Percentiles rank a stretch among this genome's conserved stretches.
Conservation (phyloP, 1,140 invertebrate genomes). For the Panulirus ornatus region DNA sequence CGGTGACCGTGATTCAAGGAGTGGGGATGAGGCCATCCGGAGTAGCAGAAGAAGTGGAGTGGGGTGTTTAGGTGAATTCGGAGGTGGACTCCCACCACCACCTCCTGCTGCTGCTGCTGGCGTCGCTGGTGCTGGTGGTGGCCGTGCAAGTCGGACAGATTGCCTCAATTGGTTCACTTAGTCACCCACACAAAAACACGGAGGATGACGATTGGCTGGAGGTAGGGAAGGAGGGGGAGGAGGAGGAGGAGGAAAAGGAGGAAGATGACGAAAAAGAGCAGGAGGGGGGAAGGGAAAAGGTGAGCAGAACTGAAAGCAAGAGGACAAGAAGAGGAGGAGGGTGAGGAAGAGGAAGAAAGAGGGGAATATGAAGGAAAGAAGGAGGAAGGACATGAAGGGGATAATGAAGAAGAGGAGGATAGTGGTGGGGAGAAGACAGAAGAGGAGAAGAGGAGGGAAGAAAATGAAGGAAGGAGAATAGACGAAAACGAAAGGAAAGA, state of each 20-base stretch:
- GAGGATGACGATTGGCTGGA: slow-evolving; percentile 21
- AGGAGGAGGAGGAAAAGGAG: slow-evolving; percentile 2
- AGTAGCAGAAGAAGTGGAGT: background rate
- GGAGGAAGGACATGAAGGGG: background rate
- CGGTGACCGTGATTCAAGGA: slow-evolving; percentile 6
- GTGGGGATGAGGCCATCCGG: no score
- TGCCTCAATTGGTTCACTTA: slow-evolving; percentile 64
- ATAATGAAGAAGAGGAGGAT: background rate
- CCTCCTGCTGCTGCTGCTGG: no score
- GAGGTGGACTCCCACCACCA: no score
- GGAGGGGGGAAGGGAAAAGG: background rate
- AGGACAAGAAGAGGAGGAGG: background rate
- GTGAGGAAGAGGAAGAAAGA: background rate
- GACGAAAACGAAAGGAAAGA: background rate
- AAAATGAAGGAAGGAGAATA: no score
- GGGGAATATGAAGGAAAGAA: background rate
- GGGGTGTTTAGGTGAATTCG: background rate
- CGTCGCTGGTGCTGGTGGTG: slow-evolving; percentile 33
- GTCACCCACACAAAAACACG: slow-evolving; percentile 67
- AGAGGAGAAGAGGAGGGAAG: background rate
- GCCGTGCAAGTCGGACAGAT: slow-evolving; percentile 53
- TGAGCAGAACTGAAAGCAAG: background rate
- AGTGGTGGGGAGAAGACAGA: background rate
- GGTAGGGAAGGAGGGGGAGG: background rate
- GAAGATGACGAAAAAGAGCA: slow-evolving; percentile 2